phyloP scores from a whole-genome alignment of 2,113 vertebrate species.

The Sprattus sprattus region DNA sequence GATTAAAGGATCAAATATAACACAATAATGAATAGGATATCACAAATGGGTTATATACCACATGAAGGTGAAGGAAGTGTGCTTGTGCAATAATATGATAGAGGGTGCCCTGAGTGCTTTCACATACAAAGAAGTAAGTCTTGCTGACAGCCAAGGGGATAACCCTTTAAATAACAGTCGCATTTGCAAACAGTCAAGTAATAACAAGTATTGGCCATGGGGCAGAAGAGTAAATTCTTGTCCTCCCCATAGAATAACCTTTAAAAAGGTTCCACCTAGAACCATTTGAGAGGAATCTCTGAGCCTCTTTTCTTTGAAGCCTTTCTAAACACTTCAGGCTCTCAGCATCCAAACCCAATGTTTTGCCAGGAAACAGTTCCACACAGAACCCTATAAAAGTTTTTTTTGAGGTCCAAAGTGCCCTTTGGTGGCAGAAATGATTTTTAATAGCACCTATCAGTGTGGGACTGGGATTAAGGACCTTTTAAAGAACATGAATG shows the following conservation, averaged over 20 bases:
- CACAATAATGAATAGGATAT: background rate
- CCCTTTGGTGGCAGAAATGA: background rate
- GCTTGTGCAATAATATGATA: background rate
- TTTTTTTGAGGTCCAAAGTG: background rate
- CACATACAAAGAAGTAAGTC: background rate
- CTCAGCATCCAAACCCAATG: background rate
- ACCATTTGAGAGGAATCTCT: background rate
- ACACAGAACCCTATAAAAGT: background rate
- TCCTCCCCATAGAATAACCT: background rate
- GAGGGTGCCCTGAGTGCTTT: too few species aligned
- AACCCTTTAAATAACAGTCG: background rate
- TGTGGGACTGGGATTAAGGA: too few species aligned
- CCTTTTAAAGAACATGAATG: too few species aligned
- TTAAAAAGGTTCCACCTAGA: background rate
- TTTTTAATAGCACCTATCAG: too few species aligned
- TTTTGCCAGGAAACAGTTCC: background rate
- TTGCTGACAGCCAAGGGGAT: background rate
- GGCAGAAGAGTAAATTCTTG: background rate
- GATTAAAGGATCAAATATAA: background rate
- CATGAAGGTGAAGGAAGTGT: background rate
- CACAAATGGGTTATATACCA: background rate
- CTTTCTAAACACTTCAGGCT: background rate
- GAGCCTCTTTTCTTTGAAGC: background rate
- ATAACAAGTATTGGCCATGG: background rate
- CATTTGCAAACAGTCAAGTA: too few species aligned